Percentiles rank a stretch among this genome's conserved stretches.
These are phyloP conservation scores for Conistra vaccinii DNA, from an alignment of 2,888 invertebrate genomes.

Conservation along the genomic window DNA sequence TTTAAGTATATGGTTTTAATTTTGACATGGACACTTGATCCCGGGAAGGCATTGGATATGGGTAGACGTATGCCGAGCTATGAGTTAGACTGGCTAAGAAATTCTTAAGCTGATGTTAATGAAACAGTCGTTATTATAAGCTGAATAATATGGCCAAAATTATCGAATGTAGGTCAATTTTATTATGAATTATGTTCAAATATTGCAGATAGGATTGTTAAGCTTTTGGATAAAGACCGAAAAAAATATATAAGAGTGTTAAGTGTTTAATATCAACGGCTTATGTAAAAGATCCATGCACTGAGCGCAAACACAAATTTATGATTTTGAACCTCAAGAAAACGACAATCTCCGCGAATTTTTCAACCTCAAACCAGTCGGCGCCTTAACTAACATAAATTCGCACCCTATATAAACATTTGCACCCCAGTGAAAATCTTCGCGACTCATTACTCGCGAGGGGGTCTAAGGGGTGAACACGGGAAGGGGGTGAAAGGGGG, in stretches of 20 bases:
- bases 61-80: not conserved
- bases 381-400: constrained; percentile 78
- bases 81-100: not conserved
- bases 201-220: not conserved
- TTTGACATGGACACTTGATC: not conserved
- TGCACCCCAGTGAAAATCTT: constrained; percentile 89
- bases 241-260: not conserved
- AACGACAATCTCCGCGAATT: constrained; percentile 29
- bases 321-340: not conserved
- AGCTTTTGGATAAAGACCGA: not conserved
- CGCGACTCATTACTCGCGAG: constrained; percentile 89
- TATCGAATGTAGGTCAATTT: not conserved
- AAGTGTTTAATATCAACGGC: not conserved
- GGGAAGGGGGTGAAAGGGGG: constrained; percentile 64
- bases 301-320: not conserved
- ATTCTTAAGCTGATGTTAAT: not conserved
- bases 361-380: constrained; percentile 68
- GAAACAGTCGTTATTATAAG: not conserved
- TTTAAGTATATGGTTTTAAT: not conserved
- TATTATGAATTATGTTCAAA: not conserved
- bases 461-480: constrained; percentile 57
- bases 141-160: not conserved
- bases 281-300: not conserved
- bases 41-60: not conserved
- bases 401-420: constrained; percentile 90